Evolutionary conservation across 1,140 invertebrate species (phyloP).

Genomic region (Littorina saxatilis): DNA sequence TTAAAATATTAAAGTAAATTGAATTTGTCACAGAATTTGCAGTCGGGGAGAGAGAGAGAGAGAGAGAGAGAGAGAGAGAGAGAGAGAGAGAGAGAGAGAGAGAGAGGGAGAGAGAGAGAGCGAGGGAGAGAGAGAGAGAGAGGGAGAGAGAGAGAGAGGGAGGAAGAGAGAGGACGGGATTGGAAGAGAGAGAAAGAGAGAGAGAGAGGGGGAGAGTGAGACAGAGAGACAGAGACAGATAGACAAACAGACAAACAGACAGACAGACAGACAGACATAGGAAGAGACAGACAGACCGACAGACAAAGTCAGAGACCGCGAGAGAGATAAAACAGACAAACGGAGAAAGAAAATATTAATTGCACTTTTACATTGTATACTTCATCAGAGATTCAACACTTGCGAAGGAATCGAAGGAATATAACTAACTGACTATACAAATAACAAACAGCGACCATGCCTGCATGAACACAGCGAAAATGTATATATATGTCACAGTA

Average conservation of each 20-base stretch:
- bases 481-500: too few species aligned
- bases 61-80: conserved; percentile 11
- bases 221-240: not conserved
- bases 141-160: not conserved
- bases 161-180: not conserved
- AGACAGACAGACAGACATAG: not conserved
- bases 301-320: not conserved
- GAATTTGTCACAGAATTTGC: too few species aligned
- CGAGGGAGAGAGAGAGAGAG: not conserved
- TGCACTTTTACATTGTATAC: too few species aligned
- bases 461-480: too few species aligned
- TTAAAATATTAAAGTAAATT: too few species aligned
- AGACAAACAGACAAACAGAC: not conserved
- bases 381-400: too few species aligned
- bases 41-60: not conserved
- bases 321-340: not conserved
- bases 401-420: too few species aligned
- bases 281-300: not conserved
- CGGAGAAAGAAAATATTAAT: not conserved
- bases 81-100: not conserved
- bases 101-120: not conserved
- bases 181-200: conserved; percentile 7
- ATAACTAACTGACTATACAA: too few species aligned
- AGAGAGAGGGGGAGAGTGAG: not conserved
- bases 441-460: too few species aligned